These are phyloP conservation scores for Panthera uncia DNA, from an alignment of 2,113 vertebrate genomes.

Conservation along the genomic window DNA sequence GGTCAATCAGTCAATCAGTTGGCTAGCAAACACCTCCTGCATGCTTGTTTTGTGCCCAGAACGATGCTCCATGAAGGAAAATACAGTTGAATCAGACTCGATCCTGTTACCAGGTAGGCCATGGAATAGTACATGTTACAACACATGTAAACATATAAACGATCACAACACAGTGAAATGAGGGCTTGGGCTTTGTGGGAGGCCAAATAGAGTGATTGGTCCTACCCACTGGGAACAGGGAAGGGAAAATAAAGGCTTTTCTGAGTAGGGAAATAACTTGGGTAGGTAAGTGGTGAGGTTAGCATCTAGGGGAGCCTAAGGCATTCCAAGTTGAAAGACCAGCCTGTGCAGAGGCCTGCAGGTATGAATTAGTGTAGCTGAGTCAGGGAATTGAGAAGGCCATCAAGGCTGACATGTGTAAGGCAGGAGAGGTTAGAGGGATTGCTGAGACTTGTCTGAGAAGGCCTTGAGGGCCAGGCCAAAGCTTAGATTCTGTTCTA, in stretches of 20 bases:
- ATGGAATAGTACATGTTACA: background rate
- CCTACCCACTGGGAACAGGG: background rate
- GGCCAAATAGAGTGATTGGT: background rate
- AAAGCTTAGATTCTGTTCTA: background rate
- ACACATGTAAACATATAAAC: background rate
- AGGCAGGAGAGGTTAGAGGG: background rate
- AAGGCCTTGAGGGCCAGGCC: background rate
- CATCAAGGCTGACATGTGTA: background rate
- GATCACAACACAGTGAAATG: background rate
- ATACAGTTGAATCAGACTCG: background rate
- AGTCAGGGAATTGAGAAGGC: background rate
- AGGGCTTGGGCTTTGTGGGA: background rate
- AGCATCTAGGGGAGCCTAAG: background rate
- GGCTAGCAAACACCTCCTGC: background rate
- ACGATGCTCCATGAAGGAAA: background rate
- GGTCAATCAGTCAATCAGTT: background rate
- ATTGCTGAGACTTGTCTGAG: fast-evolving
- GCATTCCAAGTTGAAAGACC: background rate
- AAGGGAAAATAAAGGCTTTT: background rate
- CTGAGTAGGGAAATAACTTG: background rate
- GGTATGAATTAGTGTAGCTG: too few species aligned
- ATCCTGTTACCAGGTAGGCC: background rate
- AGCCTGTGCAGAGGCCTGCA: background rate
- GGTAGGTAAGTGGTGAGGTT: background rate
- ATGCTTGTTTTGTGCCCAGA: background rate